Evolutionary conservation across 2,888 invertebrate genomes (phyloP).

Genomic region (Orthosia incerta): DNA sequence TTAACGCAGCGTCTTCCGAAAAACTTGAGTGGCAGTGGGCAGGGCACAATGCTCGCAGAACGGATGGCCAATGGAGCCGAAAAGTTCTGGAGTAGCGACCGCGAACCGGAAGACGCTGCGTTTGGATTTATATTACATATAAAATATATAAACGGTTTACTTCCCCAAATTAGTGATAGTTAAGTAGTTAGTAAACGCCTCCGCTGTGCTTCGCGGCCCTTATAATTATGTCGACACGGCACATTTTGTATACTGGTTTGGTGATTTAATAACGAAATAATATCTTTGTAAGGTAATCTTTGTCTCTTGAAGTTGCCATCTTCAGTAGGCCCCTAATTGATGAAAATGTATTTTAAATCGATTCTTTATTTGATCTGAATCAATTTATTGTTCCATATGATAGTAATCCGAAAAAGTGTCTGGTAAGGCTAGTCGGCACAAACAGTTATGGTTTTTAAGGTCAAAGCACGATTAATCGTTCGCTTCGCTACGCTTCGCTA

Average conservation of each 20-base stretch:
- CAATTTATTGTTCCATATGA: constrained; percentile 18
- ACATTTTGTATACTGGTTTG: constrained; percentile 80
- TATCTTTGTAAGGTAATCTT: constrained; percentile 21
- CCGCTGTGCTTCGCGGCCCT: constrained; percentile 41
- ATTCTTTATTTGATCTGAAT: constrained; percentile 29
- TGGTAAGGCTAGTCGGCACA: constrained; percentile 28
- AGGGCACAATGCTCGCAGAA: too few relatives aligned
- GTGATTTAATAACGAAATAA: constrained; percentile 31
- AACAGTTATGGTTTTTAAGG: neutral
- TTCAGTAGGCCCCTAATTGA: constrained; percentile 3
- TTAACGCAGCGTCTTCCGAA: too few relatives aligned
- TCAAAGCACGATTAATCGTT: too few relatives aligned
- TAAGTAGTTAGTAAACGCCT: constrained; percentile 21
- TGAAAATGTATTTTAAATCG: constrained; percentile 31
- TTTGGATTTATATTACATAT: constrained; percentile 11
- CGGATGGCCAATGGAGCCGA: too few relatives aligned
- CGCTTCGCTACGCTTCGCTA: too few relatives aligned
- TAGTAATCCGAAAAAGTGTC: constrained; percentile 20
- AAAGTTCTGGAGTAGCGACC: too few relatives aligned
- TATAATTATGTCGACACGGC: constrained; percentile 79
- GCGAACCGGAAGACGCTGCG: neutral
- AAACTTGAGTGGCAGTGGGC: too few relatives aligned
- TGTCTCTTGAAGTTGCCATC: constrained; percentile 9
- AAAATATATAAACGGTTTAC: constrained; percentile 9
- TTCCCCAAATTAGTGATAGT: constrained; percentile 17